Evolutionary conservation across 2,888 invertebrate genomes (phyloP).

Genomic region (Amiota mariae): DNA sequence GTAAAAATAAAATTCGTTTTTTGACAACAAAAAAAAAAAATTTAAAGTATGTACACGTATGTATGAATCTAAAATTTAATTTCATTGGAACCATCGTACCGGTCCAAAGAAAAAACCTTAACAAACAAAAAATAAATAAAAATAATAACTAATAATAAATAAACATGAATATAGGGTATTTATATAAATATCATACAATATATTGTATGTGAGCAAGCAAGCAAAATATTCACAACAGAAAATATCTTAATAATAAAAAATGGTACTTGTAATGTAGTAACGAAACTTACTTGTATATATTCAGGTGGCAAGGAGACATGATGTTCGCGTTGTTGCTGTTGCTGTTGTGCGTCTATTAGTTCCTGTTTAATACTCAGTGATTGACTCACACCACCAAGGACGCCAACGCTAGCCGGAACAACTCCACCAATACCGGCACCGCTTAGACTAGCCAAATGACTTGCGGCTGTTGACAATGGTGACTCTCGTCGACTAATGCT

Average conservation of each 20-base stretch:
- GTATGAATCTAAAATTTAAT: conserved; percentile 34
- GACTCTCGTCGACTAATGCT: conserved; percentile 71
- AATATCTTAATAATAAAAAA: neutral
- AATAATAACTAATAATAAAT: conserved; percentile 21
- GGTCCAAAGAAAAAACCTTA: conserved; percentile 75
- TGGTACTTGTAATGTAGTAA: too few relatives aligned
- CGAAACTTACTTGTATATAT: conserved; percentile 73
- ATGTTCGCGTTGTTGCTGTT: conserved; percentile 71
- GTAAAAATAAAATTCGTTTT: conserved; percentile 9
- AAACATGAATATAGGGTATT: conserved; percentile 31
- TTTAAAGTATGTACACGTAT: too few relatives aligned
- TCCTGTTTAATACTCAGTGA: conserved; percentile 75
- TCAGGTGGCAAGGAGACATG: conserved; percentile 72
- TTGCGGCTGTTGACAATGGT: conserved; percentile 71
- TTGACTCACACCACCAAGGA: conserved; percentile 69
- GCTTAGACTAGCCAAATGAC: conserved; percentile 64
- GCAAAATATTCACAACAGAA: neutral
- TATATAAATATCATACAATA: conserved; percentile 28
- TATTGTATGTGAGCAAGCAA: conserved; percentile 25
- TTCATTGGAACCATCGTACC: conserved; percentile 74
- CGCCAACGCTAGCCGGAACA: conserved; percentile 54
- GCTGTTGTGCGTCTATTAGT: conserved; percentile 69
- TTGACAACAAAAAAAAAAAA: conserved; percentile 33
- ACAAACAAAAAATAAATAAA: conserved; percentile 67
- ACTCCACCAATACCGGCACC: conserved; percentile 66